A percentile compares a stretch with the other conserved stretches of the same genome.
Conservation (phyloP, 2,113 vertebrate species). For the Bathybates hornii region DNA sequence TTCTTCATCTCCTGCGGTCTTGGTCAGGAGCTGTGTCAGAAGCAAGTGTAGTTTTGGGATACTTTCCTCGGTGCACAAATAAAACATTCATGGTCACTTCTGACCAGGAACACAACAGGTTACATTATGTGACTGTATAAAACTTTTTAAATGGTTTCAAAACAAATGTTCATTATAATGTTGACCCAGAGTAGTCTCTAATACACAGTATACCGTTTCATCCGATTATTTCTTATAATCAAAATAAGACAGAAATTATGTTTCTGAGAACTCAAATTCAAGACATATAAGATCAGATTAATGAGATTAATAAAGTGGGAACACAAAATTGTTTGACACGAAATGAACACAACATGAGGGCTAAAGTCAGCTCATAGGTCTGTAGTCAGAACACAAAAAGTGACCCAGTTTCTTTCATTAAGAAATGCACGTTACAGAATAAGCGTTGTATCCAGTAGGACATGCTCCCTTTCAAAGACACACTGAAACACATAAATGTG, state of each 20-base stretch:
- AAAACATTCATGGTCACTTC: neutral
- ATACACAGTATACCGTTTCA: rapidly evolving
- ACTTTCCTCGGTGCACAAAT: neutral
- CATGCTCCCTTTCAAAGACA: neutral
- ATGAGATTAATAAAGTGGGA: neutral
- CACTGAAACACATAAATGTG: neutral
- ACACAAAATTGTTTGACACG: neutral
- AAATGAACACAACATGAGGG: neutral
- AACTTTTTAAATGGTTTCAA: neutral
- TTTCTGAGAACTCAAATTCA: rapidly evolving
- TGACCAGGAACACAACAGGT: neutral
- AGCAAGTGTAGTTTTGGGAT: neutral
- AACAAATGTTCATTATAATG: neutral
- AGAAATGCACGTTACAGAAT: neutral
- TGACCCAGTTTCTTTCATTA: rapidly evolving
- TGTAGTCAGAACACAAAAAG: neutral
- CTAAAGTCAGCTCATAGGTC: neutral
- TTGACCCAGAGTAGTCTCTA: neutral
- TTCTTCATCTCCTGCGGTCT: rapidly evolving
- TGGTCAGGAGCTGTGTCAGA: neutral
- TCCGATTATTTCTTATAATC: neutral
- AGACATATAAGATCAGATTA: neutral
- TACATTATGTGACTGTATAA: neutral
- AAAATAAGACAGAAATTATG: neutral
- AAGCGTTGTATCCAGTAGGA: neutral